These are phyloP conservation scores for Stictocephala bisonia DNA, from an alignment of 2,888 invertebrate genomes.

Conservation along the genomic window DNA sequence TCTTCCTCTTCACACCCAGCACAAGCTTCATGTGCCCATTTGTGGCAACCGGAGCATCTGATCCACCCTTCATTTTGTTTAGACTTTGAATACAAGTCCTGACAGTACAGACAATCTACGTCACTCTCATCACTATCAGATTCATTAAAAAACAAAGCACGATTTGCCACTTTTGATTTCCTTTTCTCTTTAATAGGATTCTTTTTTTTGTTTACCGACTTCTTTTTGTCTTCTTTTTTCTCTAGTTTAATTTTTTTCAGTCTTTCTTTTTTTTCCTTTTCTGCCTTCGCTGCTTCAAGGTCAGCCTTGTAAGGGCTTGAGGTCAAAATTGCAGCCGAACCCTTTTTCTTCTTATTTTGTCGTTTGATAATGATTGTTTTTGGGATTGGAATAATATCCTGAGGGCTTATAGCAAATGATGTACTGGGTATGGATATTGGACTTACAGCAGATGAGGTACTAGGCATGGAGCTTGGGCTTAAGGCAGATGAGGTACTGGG, in stretches of 20 bases:
- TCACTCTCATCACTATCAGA: conserved; percentile 35
- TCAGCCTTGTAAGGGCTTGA: conserved; percentile 39
- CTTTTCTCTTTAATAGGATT: conserved; percentile 28
- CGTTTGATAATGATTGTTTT: conserved; percentile 30
- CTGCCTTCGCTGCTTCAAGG: conserved; percentile 6
- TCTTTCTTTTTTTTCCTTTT: conserved; percentile 33
- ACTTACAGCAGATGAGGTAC: conserved; percentile 23
- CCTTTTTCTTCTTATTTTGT: conserved; percentile 19
- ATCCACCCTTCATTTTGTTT: conserved; percentile 30
- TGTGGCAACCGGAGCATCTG: conserved; percentile 3
- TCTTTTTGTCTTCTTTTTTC: conserved; percentile 16
- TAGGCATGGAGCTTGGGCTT: conserved; percentile 3
- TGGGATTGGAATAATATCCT: conserved; percentile 20
- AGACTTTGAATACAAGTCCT: conserved; percentile 30
- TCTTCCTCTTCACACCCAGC: conserved; percentile 21
- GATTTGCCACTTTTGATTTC: conserved; percentile 27
- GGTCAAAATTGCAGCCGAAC: conserved; percentile 30
- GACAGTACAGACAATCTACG: conserved; percentile 19
- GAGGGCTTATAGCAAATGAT: conserved; percentile 33
- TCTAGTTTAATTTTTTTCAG: conserved; percentile 12
- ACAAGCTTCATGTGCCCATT: conserved; percentile 31
- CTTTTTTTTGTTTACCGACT: conserved; percentile 12
- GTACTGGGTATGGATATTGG: conserved; percentile 12
- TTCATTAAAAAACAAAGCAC: conserved; percentile 34
- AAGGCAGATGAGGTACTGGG: conserved; percentile 36